Evolutionary conservation across 1,140 invertebrate genomes (phyloP).

Genomic region (Drosophila pseudoobscura): DNA sequence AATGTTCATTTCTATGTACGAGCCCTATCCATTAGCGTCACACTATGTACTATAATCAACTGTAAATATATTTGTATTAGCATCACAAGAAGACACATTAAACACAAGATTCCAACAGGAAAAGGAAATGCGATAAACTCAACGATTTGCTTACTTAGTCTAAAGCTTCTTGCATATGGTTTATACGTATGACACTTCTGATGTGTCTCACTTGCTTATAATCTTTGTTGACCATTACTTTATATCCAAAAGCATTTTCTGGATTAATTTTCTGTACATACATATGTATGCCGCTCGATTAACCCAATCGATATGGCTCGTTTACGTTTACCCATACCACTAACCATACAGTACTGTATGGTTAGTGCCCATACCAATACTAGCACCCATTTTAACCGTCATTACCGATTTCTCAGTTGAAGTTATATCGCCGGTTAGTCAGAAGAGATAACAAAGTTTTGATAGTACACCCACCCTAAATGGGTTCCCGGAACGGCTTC

Average conservation of each 20-base stretch:
- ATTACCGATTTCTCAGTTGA: neutral
- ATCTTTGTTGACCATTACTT: too few relatives aligned
- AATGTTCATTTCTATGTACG: conserved; percentile 9
- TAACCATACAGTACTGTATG: too few relatives aligned
- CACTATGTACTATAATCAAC: conserved; percentile 13
- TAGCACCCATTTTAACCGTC: conserved; percentile 1
- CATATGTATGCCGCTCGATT: too few relatives aligned
- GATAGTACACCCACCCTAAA: conserved; percentile 9
- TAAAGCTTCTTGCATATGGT: neutral
- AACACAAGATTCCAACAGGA: conserved; percentile 13
- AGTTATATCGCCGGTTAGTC: conserved; percentile 27
- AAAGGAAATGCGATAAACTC: conserved; percentile 22
- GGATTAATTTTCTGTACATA: too few relatives aligned
- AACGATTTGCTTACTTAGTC: conserved; percentile 1
- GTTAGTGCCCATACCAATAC: too few relatives aligned
- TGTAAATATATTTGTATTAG: conserved; percentile 36
- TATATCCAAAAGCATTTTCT: neutral
- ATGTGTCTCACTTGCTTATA: neutral
- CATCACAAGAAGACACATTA: conserved; percentile 7
- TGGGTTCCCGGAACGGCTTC: conserved; percentile 19
- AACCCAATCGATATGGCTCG: too few relatives aligned
- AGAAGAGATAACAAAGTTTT: conserved; percentile 29
- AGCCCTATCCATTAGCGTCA: conserved; percentile 11
- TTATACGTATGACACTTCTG: neutral
- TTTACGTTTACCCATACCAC: too few relatives aligned